Conservation (phyloP, 2,797 vertebrate genomes). For the Yasuhikotakia modesta region DNA sequence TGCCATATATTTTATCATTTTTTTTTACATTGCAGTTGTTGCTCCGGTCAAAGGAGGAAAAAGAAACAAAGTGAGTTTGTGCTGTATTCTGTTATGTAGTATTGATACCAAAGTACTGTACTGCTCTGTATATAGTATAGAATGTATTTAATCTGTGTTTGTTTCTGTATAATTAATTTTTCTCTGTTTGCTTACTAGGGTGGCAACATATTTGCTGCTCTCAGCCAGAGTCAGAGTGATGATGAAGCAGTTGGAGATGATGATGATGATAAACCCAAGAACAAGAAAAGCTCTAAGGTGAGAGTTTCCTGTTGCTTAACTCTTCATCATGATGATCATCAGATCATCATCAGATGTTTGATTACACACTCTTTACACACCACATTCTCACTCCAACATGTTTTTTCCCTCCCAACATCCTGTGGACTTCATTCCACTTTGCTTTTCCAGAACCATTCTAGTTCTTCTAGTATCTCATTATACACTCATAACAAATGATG, state of each 20-base stretch:
- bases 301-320: conserved; percentile 44
- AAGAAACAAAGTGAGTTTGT: conserved; percentile 75
- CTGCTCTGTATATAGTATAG: neutral
- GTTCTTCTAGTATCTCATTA: neutral
- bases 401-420: neutral
- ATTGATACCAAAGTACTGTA: neutral
- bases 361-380: neutral
- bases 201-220: conserved; percentile 86
- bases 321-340: neutral
- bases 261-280: conserved; percentile 61
- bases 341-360: neutral
- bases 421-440: neutral
- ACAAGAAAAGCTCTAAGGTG: conserved; percentile 74
- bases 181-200: conserved; percentile 68
- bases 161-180: too few species aligned
- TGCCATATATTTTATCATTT: neutral
- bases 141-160: neutral
- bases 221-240: conserved; percentile 79
- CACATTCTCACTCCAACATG: neutral
- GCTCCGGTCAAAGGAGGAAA: conserved; percentile 69
- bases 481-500: neutral
- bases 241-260: conserved; percentile 58
- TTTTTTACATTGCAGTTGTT: conserved; percentile 66
- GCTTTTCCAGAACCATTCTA: neutral
- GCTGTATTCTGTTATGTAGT: neutral